Evolutionary conservation across 2,797 vertebrate species (phyloP), one percentile per base, ranked within the genome.

Genomic region (Catamblyrhynchus diadema): DNA sequence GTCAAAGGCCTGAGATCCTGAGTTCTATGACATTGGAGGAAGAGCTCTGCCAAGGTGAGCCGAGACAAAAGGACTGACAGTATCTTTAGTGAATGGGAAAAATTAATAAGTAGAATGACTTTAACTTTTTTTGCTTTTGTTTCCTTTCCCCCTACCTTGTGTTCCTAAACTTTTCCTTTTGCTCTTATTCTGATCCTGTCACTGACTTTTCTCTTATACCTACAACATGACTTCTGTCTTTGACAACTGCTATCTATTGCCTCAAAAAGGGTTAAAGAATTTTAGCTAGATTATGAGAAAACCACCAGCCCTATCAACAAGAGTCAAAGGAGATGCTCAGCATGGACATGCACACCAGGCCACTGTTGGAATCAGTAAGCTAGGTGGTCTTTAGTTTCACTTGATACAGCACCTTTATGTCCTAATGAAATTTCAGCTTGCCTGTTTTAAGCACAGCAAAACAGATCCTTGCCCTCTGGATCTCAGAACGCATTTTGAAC

Each of bases 71-170:
- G 15, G 19, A 5, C 25, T 56, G 30, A 41, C 3, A 20, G 5
- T 9, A 59, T 39, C 32, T 41, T 48, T 10, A 66, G 7, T 25
- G 54, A 56, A 7, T 32, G 9, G 18, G 22, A 51, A 73, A 93
- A 85, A 50, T 21, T 59, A 39, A 13, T 61, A 13, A 21, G 8
- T 22, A 5, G 15, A 71, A 56, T 25, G 2, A 20, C 12, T 66
- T 56, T 28, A 18, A 45, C 33, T 66, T 21, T 62, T 81, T 75
- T 70, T 17, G 51, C 2, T 48, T 4, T 41, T 72, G 4, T 18
- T 33, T 71, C 13, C 17, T 22, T 33, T 28, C 2, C 6, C 6
- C 5, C 7, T 24, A 2, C 4, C 1, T 30, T 13, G 1, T 44
- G 21, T 41, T 80, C 14, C 53, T 64, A 41, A 86, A 57, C 9